Evolutionary conservation across 1,140 invertebrate species (phyloP).

Genomic region (Euura lappo): DNA sequence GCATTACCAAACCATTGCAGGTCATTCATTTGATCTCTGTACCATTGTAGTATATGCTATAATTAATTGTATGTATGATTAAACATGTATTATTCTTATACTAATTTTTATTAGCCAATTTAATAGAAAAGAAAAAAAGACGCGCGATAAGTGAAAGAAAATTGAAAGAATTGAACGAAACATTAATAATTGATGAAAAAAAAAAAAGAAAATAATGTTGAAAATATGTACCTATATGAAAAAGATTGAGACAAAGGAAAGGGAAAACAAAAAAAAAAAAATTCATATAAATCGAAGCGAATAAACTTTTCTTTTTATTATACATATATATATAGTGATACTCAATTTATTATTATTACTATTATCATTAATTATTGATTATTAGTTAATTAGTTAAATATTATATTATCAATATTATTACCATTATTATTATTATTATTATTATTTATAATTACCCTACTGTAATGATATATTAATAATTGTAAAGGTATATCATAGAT

Average conservation of each 20-base stretch:
- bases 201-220: background rate
- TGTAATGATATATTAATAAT: constrained; percentile 40
- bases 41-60: constrained; percentile 52
- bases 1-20: constrained; percentile 54
- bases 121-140: too few species aligned
- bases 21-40: constrained; percentile 56
- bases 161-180: constrained; percentile 26
- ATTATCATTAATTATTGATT: constrained; percentile 22
- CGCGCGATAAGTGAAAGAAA: too few species aligned
- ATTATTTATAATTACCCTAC: constrained; percentile 37
- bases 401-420: constrained; percentile 28
- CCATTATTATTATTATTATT: constrained; percentile 36
- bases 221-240: too few species aligned
- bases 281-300: constrained; percentile 13
- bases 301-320: background rate
- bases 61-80: constrained; percentile 19
- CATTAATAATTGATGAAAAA: background rate
- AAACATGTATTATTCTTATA: constrained; percentile 45
- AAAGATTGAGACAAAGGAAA: background rate
- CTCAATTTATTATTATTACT: constrained; percentile 40
- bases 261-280: constrained; percentile 24
- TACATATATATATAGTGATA: constrained; percentile 30
- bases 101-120: constrained; percentile 53
- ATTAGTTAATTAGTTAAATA: too few species aligned
- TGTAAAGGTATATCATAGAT: constrained; percentile 38